Evolutionary conservation across 2,113 vertebrate genomes (phyloP).

Genomic region (Acanthochromis polyacanthus): DNA sequence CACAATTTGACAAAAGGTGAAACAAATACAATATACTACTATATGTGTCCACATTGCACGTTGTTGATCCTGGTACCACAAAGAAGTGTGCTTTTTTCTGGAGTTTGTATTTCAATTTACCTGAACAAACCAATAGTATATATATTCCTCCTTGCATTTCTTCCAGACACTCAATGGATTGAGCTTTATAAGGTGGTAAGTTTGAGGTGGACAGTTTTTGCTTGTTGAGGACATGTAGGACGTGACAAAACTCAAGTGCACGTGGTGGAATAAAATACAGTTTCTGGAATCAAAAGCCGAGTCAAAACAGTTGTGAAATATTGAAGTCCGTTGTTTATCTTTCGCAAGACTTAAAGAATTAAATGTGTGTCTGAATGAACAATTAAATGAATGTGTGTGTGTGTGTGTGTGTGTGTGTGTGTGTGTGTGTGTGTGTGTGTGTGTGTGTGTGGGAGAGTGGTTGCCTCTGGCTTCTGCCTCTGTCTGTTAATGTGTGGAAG

Average conservation of each 20-base stretch:
- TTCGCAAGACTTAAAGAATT: slow-evolving; percentile 21
- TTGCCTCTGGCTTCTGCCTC: slow-evolving; percentile 75
- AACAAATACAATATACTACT: background rate
- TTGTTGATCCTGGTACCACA: background rate
- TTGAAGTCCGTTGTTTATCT: slow-evolving; percentile 27
- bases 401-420: slow-evolving; percentile 24
- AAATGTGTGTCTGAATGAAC: slow-evolving; percentile 25
- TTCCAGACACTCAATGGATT: too few relatives aligned
- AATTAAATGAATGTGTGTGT: slow-evolving; percentile 12
- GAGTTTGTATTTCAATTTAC: too few relatives aligned
- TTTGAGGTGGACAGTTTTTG: too few relatives aligned
- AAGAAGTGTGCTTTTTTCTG: too few relatives aligned
- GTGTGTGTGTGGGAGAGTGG: slow-evolving; percentile 33
- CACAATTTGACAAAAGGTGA: background rate
- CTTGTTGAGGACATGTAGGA: background rate
- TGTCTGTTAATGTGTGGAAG: slow-evolving; percentile 81
- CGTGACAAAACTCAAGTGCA: background rate
- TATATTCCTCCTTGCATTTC: too few relatives aligned
- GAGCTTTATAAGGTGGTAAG: too few relatives aligned
- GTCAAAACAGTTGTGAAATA: slow-evolving; percentile 5
- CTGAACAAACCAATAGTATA: too few relatives aligned
- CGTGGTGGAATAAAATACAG: background rate
- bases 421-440: slow-evolving; percentile 26
- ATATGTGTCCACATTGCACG: background rate
- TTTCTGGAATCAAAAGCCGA: slow-evolving; percentile 12